Percentiles rank a stretch among this genome's conserved stretches.
These are phyloP conservation scores for Dasyprocta punctata DNA, from an alignment of 2,113 vertebrate species.

Conservation along the genomic window DNA sequence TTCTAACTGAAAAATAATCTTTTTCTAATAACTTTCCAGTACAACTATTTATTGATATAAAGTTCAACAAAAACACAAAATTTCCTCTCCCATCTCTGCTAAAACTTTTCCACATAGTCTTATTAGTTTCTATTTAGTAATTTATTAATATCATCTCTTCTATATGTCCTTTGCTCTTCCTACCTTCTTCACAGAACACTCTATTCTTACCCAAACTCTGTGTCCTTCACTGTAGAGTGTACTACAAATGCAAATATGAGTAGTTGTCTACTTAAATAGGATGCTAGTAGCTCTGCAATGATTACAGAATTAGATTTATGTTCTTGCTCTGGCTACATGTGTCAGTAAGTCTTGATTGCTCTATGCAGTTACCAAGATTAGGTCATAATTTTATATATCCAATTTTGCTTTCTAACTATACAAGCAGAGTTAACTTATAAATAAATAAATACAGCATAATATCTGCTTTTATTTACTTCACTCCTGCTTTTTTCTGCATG, in stretches of 20 bases:
- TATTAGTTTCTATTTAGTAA: not conserved
- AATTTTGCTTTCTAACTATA: not conserved
- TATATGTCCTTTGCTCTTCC: not conserved
- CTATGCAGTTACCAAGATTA: not conserved
- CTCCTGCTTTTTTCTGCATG: not conserved
- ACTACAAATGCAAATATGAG: not conserved
- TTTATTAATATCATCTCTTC: not conserved
- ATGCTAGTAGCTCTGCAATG: not conserved
- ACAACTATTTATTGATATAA: not conserved
- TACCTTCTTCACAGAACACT: not conserved
- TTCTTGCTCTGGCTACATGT: not conserved
- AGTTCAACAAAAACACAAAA: not conserved
- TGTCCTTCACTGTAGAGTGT: not conserved
- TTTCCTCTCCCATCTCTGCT: not conserved
- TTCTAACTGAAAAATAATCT: not conserved
- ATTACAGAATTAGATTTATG: not conserved
- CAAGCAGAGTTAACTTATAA: not conserved
- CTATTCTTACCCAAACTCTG: rapidly evolving
- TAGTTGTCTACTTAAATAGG: not conserved
- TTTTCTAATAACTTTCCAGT: not conserved
- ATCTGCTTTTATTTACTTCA: not conserved
- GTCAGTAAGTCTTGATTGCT: not conserved
- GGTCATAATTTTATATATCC: not conserved
- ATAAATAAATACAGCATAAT: not conserved
- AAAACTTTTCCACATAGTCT: not conserved